Evolutionary conservation across 2,888 invertebrate genomes (phyloP), one percentile per base, ranked within the genome.

Genomic region (Synergus gifuensis): DNA sequence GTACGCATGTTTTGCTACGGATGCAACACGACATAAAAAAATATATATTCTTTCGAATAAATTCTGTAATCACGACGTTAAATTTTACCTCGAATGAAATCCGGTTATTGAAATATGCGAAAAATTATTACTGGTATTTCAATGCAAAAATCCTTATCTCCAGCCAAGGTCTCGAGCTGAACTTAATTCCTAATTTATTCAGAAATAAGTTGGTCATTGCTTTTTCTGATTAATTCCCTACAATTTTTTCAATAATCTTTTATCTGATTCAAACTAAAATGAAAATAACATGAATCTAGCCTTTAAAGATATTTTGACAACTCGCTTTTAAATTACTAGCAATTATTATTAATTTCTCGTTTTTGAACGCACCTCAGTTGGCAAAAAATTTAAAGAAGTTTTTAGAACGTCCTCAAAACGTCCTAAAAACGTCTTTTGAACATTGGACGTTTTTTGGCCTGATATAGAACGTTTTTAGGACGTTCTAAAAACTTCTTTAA

Each of bases 41-140:
- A 73, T 49, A 69, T 18, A 44, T 44, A 46, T 44, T 46, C 22
- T 36, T 36, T 73, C 36, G 12, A 49, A 73, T 73, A 73, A 73
- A 73, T 73, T 73, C 73, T 28, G 36, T 73, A 73, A 73, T 73
- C 73, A 54, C 28, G 73, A 49, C 73, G 11, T 73, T 73, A 73
- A 73, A 73, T 73, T 73, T 49, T n/a, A 49, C 16, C 69, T 49
- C 22, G 28, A 49, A 69, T 28, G 14, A 73, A 73, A 73, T 49
- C 73, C 73, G 73, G 73, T 54, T 73, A 73, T 73, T 73, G 73
- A 54, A 73, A 73, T 73, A 73, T 73, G 73, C 54, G 36, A 73
- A 73, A 54, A 73, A 73, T 49, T 49, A 54, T 73, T 73, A n/a
- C 73, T 73, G 54, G 54, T 73, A 73, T 54, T 73, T 36, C n/a